A percentile compares a stretch with the other conserved stretches of the same genome.
These are phyloP conservation scores for Sebastes cheni DNA, from an alignment of 2,797 vertebrate genomes.

Conservation along the genomic window DNA sequence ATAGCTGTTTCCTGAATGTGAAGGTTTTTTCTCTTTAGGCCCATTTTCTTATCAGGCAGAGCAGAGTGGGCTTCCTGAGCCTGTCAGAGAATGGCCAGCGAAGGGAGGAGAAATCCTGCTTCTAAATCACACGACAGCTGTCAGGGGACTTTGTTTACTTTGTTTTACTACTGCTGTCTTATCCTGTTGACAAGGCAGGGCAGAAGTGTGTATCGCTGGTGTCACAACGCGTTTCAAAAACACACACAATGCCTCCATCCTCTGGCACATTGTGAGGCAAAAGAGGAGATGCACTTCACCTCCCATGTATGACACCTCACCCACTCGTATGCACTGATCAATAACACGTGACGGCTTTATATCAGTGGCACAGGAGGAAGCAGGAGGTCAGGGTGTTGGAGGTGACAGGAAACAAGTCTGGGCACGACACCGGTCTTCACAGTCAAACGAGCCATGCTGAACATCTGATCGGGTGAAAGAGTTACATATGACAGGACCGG, in stretches of 20 bases:
- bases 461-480: constrained; percentile 18
- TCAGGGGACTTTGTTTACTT: constrained; percentile 75
- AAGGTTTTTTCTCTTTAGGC: constrained; percentile 31
- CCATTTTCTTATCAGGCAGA: constrained; percentile 70
- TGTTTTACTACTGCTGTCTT: constrained; percentile 72
- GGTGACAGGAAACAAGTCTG: constrained; percentile 43
- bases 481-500: constrained; percentile 1
- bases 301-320: constrained; percentile 69
- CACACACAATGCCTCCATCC: constrained; percentile 38
- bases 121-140: constrained; percentile 76
- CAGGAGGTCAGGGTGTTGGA: constrained; percentile 33
- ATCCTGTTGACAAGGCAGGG: constrained; percentile 72
- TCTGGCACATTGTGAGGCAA: constrained; percentile 46
- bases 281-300: constrained; percentile 76
- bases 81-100: constrained; percentile 66
- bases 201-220: constrained; percentile 44
- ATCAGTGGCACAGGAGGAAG: constrained; percentile 47
- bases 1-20: constrained; percentile 49
- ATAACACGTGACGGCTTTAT: constrained; percentile 41
- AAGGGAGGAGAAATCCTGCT: constrained; percentile 75
- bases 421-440: constrained; percentile 28
- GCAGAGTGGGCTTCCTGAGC: constrained; percentile 71
- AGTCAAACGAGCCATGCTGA: constrained; percentile 13
- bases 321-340: constrained; percentile 29
- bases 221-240: constrained; percentile 31